Evolutionary conservation across 2,113 vertebrate species (phyloP), one percentile per base, ranked within the genome.

Genomic region (Cyanoderma ruficeps): DNA sequence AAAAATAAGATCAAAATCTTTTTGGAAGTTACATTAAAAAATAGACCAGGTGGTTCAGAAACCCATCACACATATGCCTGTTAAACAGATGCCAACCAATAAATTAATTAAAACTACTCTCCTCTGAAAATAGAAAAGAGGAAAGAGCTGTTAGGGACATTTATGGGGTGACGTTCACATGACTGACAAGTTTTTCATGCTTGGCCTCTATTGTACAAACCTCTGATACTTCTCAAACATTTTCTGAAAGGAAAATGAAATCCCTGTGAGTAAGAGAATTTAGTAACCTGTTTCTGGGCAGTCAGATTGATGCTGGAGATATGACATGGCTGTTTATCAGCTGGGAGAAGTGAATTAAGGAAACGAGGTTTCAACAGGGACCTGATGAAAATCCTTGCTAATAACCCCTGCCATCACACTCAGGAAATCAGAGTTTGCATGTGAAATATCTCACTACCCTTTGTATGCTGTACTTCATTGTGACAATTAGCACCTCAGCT

Each of bases 111-210:
- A 90, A 85, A 42, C 55, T 80, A 81, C n/a, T 85, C 78, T 80
- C 75, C 52, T 95, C 96, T 94, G 4, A 2, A 94, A 95, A 92
- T 35, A 87, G 89, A 78, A 92, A 89, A 91, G 87, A 96, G 93
- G 83, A 96, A 89, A 77, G 82, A 97, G 86, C 72, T 92, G 81
- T 82, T 92, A 89, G 50, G 53, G 33, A 69, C 85, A 39, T 97
- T 97, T 97, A 96, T 80, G 70, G 95, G 87, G 88, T 96, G 88
- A 89, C 0, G 3, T 50, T 93, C 49, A 49, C 84, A 71, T 96
- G 83, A 92, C 53, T 89, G 78, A 93, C 95, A 97, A 98, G 98
- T 97, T 98, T 95, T 98, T 96, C 94, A 92, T 76, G 87, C 96
- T 94, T 87, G 96, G 47, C n/a, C n/a, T 84, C 72, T 77, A 31